These are phyloP conservation scores for Barnardius zonarius DNA, from an alignment of 2,113 vertebrate genomes.

Conservation along the genomic window DNA sequence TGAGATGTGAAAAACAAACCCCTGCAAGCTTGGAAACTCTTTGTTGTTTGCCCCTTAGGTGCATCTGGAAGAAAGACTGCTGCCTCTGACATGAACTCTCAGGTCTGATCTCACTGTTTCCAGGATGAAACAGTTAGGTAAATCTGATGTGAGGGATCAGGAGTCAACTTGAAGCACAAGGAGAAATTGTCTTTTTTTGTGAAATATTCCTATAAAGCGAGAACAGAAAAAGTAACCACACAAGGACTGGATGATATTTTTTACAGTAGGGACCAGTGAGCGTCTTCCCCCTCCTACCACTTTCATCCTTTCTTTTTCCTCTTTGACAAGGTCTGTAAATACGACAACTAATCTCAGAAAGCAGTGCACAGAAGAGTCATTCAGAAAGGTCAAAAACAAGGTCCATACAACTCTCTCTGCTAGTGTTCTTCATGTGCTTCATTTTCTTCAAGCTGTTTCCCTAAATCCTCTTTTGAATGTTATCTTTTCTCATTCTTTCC, in stretches of 20 bases:
- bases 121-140: slow-evolving; percentile 60
- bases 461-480: slow-evolving; percentile 33
- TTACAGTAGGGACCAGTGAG: slow-evolving; percentile 30
- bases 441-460: slow-evolving; percentile 25
- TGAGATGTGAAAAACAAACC: slow-evolving; percentile 42
- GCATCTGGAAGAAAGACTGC: slow-evolving; percentile 28
- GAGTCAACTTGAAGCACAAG: slow-evolving; percentile 33
- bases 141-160: slow-evolving; percentile 45
- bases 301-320: slow-evolving; percentile 61
- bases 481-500: background rate
- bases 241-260: background rate
- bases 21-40: slow-evolving; percentile 42
- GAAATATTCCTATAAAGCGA: slow-evolving; percentile 66
- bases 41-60: slow-evolving; percentile 54
- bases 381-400: slow-evolving; percentile 24
- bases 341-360: slow-evolving; percentile 13
- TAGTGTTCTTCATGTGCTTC: slow-evolving; percentile 37
- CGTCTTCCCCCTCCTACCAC: background rate
- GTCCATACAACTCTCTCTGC: background rate
- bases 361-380: background rate
- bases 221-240: slow-evolving; percentile 7
- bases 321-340: slow-evolving; percentile 61
- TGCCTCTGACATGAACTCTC: background rate
- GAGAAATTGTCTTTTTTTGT: slow-evolving; percentile 48
- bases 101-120: slow-evolving; percentile 44